Evolutionary conservation across 2,113 vertebrate genomes (phyloP), one percentile per base, ranked within the genome.

Genomic region (Pseudolaguvia tuberculata): DNA sequence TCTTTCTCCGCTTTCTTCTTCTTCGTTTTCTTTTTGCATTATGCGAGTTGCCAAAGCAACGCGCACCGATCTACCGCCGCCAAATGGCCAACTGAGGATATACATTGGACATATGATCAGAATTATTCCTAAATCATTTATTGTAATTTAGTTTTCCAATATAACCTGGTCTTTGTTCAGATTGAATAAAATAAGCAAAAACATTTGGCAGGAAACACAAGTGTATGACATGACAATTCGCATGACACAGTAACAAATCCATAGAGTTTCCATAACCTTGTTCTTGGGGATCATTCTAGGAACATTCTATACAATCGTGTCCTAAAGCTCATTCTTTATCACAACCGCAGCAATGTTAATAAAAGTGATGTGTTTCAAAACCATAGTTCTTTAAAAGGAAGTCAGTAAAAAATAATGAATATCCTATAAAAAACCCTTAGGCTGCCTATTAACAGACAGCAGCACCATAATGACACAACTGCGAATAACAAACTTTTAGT

Each of bases 1-100:
- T 52, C 51, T 70, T 53, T 39, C 66, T 35, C 27, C 20, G 50
- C 39, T 47, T 29, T 27, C 42, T 53, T 70, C 66, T 69, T 69
- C 67, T 39, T 70, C 67, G 67, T 20, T 23, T 11, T 14, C 48
- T 68, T 2, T 55, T 42, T 42, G 39, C 4, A 21, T 18, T 68
- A 7, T n/a, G 25, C 6, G 29, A 15, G 67, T 55, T 70, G 29
- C 51, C 67, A 31, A 29, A 70, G 67, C 50, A 55, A 70, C 12
- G 25, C 11, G 18, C 7, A 11, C 8, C 18, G 8, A 14, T 23
- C 66, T 31, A 69, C 29, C 50, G 67, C 67, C 67, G 14, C 29
- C 50, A 55, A 50, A 9, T 6, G 67, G 67, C 29, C 18, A 39
- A 39, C 15, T 7, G 23, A 53, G 27, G 48, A 66, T 47, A 18